These are phyloP conservation scores for Drosophila mauritiana DNA, from an alignment of 1,140 invertebrate species.

Conservation along the genomic window DNA sequence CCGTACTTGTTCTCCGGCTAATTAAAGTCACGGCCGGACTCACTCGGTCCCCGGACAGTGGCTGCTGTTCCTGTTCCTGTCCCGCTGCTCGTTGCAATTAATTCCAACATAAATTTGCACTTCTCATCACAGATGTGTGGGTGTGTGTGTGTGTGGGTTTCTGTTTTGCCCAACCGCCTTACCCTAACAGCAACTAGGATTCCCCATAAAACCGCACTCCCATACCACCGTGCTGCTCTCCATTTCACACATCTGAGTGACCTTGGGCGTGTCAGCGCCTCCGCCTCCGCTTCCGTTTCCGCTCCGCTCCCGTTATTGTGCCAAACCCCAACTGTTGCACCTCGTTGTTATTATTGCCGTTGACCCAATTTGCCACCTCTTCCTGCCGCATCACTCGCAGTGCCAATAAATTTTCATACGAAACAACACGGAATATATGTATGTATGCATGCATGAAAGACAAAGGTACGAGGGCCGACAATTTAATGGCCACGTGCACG, in stretches of 20 bases:
- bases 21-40: slow-evolving; percentile 44
- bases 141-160: background rate
- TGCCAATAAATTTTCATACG: slow-evolving; percentile 59
- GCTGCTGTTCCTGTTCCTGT: background rate
- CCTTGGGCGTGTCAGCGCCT: slow-evolving; percentile 20
- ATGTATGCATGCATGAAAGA: background rate
- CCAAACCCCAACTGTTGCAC: slow-evolving; percentile 13
- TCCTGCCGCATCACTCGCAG: slow-evolving; percentile 49
- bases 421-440: slow-evolving; percentile 4
- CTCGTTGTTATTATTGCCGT: slow-evolving; percentile 17
- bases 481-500: slow-evolving; percentile 67
- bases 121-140: slow-evolving; percentile 8
- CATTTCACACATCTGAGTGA: slow-evolving; percentile 17
- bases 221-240: background rate
- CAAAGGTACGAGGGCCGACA: slow-evolving; percentile 13
- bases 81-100: slow-evolving; percentile 53
- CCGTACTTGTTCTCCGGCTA: slow-evolving; percentile 26
- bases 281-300: background rate
- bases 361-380: slow-evolving; percentile 54
- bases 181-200: background rate
- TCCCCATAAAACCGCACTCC: background rate
- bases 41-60: slow-evolving; percentile 3
- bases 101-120: slow-evolving; percentile 75
- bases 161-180: slow-evolving; percentile 18
- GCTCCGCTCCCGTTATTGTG: background rate